phyloP scores from a whole-genome alignment of 64 coral and sea anemone species.

The Actinia equina region DNA sequence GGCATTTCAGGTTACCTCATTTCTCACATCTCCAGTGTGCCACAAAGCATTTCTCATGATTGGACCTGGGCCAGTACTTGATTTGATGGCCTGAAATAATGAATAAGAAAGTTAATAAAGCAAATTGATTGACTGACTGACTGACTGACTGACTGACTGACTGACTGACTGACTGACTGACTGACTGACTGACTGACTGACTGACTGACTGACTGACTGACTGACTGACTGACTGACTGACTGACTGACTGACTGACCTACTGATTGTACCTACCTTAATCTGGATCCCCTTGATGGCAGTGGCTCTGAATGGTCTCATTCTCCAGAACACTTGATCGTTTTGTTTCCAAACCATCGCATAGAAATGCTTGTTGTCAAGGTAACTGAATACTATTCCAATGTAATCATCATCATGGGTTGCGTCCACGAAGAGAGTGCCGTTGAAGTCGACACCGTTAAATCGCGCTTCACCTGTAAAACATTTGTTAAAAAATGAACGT shows the following conservation, averaged over 20 bases:
- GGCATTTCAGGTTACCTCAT: slow-evolving; percentile 28
- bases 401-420: slow-evolving; percentile 77
- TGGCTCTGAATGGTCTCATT: slow-evolving; percentile 64
- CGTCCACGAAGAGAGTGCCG: slow-evolving; percentile 63
- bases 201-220: not conserved
- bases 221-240: not conserved
- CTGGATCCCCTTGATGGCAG: slow-evolving; percentile 57
- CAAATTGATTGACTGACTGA: not conserved
- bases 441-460: slow-evolving; percentile 91
- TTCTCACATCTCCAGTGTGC: slow-evolving; percentile 46
- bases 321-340: slow-evolving; percentile 52
- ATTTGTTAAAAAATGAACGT: not conserved
- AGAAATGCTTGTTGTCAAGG: slow-evolving; percentile 62
- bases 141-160: not conserved
- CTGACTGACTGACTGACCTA: not conserved
- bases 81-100: slow-evolving; percentile 25
- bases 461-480: slow-evolving; percentile 35
- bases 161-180: no score
- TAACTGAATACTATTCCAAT: slow-evolving; percentile 87
- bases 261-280: slow-evolving; percentile 61
- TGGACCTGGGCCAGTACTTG: slow-evolving; percentile 39
- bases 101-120: not conserved
- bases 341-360: slow-evolving; percentile 79
- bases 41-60: slow-evolving; percentile 61
- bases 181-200: no score